phyloP scores from a whole-genome alignment of 2,888 invertebrate genomes.

The Auanema sp. region DNA sequence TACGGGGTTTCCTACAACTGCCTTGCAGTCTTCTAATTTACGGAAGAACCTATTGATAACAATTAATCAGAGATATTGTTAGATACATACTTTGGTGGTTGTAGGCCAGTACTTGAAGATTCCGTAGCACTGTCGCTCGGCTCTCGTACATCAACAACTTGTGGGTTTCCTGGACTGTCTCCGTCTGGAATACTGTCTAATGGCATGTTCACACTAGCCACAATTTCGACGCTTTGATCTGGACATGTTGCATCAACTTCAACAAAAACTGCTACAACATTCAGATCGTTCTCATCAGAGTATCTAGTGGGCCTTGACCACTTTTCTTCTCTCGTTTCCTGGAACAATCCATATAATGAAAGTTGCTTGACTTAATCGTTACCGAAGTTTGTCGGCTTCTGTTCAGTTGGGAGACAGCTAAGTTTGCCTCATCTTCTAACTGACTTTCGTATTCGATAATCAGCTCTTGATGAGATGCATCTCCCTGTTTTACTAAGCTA shows the following conservation, averaged over 20 bases:
- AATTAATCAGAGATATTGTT: neutral
- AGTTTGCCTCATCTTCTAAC: constrained; percentile 26
- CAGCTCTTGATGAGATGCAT: constrained; percentile 46
- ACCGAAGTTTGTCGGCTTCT: too few relatives aligned
- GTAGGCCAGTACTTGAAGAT: constrained; percentile 37
- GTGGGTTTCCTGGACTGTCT: constrained; percentile 4
- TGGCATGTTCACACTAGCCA: constrained; percentile 44
- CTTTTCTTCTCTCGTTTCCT: constrained; percentile 20
- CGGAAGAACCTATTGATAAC: constrained; percentile 28
- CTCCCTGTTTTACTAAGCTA: constrained; percentile 41
- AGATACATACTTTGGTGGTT: constrained; percentile 32
- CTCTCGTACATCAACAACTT: constrained; percentile 18
- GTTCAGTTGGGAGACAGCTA: constrained; percentile 9
- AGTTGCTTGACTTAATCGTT: neutral
- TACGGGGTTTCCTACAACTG: constrained; percentile 38
- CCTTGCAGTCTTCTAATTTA: constrained; percentile 30
- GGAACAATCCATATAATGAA: constrained; percentile 3
- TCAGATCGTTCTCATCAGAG: constrained; percentile 32
- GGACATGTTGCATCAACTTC: constrained; percentile 51
- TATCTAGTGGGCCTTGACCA: constrained; percentile 39
- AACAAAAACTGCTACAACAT: constrained; percentile 49
- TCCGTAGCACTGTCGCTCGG: constrained; percentile 33
- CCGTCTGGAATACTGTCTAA: constrained; percentile 23
- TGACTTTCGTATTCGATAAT: constrained; percentile 51
- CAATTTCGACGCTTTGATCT: constrained; percentile 49